A percentile compares a stretch with the other conserved stretches of the same genome.
These are phyloP conservation scores for Bombylius major DNA, from an alignment of 2,888 invertebrate species.

Conservation along the genomic window DNA sequence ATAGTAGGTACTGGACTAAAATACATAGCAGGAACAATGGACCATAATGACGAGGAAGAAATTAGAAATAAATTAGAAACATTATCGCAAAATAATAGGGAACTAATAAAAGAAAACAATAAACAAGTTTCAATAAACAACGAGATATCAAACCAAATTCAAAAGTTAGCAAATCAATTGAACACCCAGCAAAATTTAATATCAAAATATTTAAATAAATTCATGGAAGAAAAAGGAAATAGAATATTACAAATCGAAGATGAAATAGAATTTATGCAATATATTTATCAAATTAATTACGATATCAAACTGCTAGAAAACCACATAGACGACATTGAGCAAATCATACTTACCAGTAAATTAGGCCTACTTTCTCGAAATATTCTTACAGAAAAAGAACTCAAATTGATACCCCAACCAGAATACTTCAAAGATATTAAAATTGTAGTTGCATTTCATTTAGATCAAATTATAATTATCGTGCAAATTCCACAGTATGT, in stretches of 20 bases:
- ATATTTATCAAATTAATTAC: background rate
- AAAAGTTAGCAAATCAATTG: background rate
- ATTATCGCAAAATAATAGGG: no score
- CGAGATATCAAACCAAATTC: no score
- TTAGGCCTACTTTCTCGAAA: background rate
- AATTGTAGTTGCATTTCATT: no score
- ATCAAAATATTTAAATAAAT: background rate
- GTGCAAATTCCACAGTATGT: background rate
- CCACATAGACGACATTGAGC: background rate
- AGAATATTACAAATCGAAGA: background rate
- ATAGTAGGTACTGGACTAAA: no score
- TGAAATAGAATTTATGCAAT: no score
- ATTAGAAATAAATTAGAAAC: no score
- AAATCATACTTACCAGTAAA: background rate
- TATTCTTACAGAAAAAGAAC: background rate
- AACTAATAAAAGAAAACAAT: no score
- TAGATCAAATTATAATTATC: background rate
- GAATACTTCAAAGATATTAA: background rate
- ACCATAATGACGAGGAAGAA: no score
- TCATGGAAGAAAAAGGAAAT: background rate
- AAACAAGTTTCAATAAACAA: no score
- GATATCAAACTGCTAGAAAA: background rate
- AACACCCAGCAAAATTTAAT: background rate
- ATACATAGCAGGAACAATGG: no score
- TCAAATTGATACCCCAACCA: background rate